Evolutionary conservation across 2,888 invertebrate genomes (phyloP).

Genomic region (Macrosoma leucophasiata): DNA sequence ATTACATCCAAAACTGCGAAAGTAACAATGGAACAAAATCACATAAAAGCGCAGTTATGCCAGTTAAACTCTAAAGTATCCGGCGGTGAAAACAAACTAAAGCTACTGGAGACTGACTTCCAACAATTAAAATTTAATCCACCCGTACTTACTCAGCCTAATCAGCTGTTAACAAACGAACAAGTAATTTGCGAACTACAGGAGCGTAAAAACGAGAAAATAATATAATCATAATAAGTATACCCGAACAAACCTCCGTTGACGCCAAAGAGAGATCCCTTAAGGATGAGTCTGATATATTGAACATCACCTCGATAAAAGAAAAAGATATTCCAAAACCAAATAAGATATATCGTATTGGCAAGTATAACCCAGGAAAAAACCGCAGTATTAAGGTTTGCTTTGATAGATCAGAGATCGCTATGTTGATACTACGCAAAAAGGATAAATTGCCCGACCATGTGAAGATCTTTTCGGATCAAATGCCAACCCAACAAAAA

Average conservation of each 20-base stretch:
- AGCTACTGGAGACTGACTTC: constrained; percentile 7
- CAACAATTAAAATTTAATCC: constrained; percentile 5
- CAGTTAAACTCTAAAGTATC: too few species aligned
- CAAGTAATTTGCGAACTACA: constrained; percentile 2
- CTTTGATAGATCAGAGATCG: not conserved
- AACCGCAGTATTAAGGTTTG: too few species aligned
- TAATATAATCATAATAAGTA: constrained; percentile 4
- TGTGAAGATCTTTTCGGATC: not conserved
- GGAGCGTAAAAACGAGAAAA: constrained; percentile 2
- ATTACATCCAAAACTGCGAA: too few species aligned
- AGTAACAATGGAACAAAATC: too few species aligned
- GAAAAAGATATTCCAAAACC: not conserved
- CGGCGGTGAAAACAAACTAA: constrained; percentile 11
- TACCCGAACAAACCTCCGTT: constrained; percentile 5
- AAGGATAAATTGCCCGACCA: not conserved
- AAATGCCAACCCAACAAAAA: constrained; percentile 3
- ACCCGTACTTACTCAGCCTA: too few species aligned
- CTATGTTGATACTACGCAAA: constrained; percentile 1
- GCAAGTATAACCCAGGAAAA: too few species aligned
- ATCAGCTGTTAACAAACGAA: not conserved
- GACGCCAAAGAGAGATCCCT: not conserved
- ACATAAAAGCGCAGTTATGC: too few species aligned
- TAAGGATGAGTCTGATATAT: not conserved
- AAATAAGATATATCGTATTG: not conserved
- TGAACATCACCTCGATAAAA: not conserved